Percentiles rank a stretch among this genome's conserved stretches.
phyloP scores from a whole-genome alignment of 2,888 invertebrate species.

The Cryptus viduatorius region DNA sequence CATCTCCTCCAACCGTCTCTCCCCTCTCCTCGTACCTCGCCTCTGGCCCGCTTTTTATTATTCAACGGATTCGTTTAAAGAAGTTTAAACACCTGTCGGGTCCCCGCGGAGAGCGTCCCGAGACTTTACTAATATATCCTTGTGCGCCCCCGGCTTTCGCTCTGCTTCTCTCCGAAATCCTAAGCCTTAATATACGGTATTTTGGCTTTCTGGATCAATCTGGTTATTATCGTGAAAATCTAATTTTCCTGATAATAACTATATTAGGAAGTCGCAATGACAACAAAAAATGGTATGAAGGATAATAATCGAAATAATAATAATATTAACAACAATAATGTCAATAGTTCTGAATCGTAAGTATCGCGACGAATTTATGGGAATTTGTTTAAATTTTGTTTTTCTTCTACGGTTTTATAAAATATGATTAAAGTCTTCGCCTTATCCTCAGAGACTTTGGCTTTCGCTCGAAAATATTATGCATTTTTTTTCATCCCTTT shows the following conservation, averaged over 20 bases:
- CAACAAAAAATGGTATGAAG: too few relatives aligned
- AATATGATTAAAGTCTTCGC: too few relatives aligned
- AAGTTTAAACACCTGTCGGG: slow-evolving; percentile 80
- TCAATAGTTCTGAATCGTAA: too few relatives aligned
- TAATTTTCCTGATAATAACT: not conserved
- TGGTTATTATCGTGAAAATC: too few relatives aligned
- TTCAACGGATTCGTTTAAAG: slow-evolving; percentile 82
- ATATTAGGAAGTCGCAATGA: not conserved
- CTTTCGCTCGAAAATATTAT: too few relatives aligned
- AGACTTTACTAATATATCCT: slow-evolving; percentile 58
- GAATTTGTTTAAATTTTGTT: too few relatives aligned
- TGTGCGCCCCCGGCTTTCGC: slow-evolving; percentile 2
- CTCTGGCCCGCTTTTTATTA: slow-evolving; percentile 75
- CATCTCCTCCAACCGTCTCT: slow-evolving; percentile 23
- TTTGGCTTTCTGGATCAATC: not conserved
- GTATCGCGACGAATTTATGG: too few relatives aligned
- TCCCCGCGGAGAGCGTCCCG: slow-evolving; percentile 52
- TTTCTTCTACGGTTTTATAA: too few relatives aligned
- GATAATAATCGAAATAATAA: too few relatives aligned
- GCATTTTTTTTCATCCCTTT: too few relatives aligned
- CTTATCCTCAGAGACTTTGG: too few relatives aligned
- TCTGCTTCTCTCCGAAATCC: not conserved
- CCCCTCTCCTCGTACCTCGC: slow-evolving; percentile 21
- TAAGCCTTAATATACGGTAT: slow-evolving; percentile 24
- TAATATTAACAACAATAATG: too few relatives aligned